These are phyloP conservation scores for Hepsetus odoe DNA, from an alignment of 2,113 vertebrate genomes.

Conservation along the genomic window DNA sequence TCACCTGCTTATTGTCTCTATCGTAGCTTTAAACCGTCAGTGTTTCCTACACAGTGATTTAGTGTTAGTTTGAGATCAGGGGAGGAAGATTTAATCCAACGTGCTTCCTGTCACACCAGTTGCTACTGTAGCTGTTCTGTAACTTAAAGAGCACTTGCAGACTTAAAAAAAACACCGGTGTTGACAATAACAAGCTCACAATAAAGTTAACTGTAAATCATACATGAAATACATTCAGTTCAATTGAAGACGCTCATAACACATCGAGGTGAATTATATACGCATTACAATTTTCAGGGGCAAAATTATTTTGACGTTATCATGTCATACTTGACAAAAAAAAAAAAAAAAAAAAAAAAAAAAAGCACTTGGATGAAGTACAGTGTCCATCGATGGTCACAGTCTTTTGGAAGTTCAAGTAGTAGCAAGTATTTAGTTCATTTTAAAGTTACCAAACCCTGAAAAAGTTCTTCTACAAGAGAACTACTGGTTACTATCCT, in stretches of 20 bases:
- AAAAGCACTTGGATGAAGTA: not conserved
- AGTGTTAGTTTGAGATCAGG: not conserved
- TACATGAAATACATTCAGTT: not conserved
- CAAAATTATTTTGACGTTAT: not conserved
- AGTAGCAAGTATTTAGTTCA: not conserved
- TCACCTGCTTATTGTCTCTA: not conserved
- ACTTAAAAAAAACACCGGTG: not conserved
- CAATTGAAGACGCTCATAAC: not conserved
- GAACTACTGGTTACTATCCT: not conserved
- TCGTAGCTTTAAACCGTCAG: not conserved
- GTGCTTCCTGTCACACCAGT: not conserved
- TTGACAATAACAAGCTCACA: not conserved
- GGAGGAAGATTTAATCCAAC: not conserved
- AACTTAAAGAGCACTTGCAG: not conserved
- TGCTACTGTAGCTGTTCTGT: slow-evolving; percentile 5
- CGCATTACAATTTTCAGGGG: not conserved
- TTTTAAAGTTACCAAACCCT: not conserved
- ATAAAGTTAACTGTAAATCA: not conserved
- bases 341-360: no score
- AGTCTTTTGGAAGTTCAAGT: not conserved
- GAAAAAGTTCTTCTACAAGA: slow-evolving; percentile 17
- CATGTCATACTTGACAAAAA: not conserved
- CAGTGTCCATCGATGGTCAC: slow-evolving; percentile 1
- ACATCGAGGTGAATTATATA: not conserved
- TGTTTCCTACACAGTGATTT: slow-evolving; percentile 5